phyloP scores from a whole-genome alignment of 2,113 vertebrate species.

The Cavia aperea region DNA sequence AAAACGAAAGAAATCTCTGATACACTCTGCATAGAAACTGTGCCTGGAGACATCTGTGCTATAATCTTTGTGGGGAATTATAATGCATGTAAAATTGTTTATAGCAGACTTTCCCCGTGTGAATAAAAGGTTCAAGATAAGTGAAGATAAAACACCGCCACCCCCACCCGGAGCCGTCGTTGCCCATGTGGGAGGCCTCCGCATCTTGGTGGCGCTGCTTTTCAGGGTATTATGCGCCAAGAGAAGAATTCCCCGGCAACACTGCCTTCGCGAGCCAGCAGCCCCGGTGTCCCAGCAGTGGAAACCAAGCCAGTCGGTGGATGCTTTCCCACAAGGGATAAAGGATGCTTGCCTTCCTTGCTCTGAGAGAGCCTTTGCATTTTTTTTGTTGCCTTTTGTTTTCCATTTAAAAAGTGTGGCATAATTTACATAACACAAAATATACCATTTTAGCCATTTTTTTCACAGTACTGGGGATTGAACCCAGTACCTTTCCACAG shows the following conservation, averaged over 20 bases:
- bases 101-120: conserved; percentile 8
- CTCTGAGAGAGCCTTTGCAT: not conserved
- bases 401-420: not conserved
- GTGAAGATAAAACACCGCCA: not conserved
- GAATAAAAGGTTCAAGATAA: conserved; percentile 20
- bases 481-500: not conserved
- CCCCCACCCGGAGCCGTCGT: not conserved
- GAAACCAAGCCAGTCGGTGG: not conserved
- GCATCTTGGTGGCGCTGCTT: not conserved
- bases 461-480: not conserved
- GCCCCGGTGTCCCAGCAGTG: not conserved
- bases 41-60: conserved; percentile 24
- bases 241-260: not conserved
- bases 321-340: not conserved
- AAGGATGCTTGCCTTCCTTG: not conserved
- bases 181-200: not conserved
- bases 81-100: conserved; percentile 12
- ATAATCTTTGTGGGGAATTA: not conserved
- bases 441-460: not conserved
- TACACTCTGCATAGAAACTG: not conserved
- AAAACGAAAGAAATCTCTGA: not conserved
- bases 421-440: not conserved
- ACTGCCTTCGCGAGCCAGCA: not conserved
- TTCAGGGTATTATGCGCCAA: not conserved
- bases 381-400: not conserved